These are phyloP conservation scores for Mallotus villosus DNA, from an alignment of 2,797 vertebrate genomes.

Conservation along the genomic window DNA sequence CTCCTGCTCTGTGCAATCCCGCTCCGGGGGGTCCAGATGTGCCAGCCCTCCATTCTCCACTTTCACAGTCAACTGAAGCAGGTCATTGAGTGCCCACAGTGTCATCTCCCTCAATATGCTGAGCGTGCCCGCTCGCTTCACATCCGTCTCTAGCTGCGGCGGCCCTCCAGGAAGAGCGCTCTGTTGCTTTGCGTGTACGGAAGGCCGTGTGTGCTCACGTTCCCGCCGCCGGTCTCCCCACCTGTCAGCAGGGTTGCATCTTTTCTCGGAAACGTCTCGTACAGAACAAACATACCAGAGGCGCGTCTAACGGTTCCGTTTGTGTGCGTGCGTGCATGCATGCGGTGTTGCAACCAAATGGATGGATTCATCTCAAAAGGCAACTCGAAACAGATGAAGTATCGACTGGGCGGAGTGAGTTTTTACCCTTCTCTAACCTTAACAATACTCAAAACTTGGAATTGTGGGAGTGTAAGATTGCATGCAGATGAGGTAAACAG, in stretches of 20 bases:
- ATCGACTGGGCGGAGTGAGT: neutral
- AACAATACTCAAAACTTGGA: neutral
- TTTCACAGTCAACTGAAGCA: constrained; percentile 47
- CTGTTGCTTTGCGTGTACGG: constrained; percentile 13
- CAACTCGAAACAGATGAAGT: neutral
- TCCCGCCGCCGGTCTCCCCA: constrained; percentile 46
- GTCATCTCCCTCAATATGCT: constrained; percentile 50
- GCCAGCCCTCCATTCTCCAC: constrained; percentile 23
- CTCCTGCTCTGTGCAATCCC: neutral
- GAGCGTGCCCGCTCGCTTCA: constrained; percentile 50
- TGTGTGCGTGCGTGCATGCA: too few relatives aligned
- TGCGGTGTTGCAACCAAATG: too few relatives aligned
- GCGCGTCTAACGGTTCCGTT: too few relatives aligned
- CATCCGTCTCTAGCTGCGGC: constrained; percentile 26
- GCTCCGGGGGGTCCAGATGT: constrained; percentile 45
- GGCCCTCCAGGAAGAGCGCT: constrained; percentile 30
- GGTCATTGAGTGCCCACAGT: constrained; percentile 29
- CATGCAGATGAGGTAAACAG: constrained; percentile 17
- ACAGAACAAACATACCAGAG: too few relatives aligned
- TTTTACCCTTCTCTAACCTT: neutral
- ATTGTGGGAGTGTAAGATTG: neutral
- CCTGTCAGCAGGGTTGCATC: neutral
- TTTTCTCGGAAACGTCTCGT: too few relatives aligned
- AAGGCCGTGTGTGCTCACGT: constrained; percentile 27
- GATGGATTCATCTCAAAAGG: neutral